phyloP scores from a whole-genome alignment of 1,140 invertebrate genomes.

The Drosophila murphyi region DNA sequence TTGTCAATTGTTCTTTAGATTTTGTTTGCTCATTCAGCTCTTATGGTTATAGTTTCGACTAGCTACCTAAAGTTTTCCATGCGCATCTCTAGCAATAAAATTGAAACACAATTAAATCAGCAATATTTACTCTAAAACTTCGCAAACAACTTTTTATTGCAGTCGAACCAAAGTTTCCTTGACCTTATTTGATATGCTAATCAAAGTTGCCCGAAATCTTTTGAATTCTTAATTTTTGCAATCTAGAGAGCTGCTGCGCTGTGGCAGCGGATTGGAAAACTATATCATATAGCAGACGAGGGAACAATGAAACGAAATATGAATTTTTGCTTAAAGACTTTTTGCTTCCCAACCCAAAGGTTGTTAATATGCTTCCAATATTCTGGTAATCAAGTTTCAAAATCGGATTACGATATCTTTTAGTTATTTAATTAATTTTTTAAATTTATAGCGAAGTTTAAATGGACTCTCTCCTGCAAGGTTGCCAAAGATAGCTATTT shows the following conservation, averaged over 20 bases:
- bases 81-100: not conserved
- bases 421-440: too few species aligned
- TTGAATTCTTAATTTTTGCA: not conserved
- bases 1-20: not conserved
- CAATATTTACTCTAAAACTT: not conserved
- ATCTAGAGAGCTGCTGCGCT: too few species aligned
- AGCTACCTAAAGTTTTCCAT: not conserved
- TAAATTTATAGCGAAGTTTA: too few species aligned
- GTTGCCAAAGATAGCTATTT: not conserved
- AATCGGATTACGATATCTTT: too few species aligned
- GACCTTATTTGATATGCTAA: constrained; percentile 3
- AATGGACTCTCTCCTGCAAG: too few species aligned
- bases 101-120: constrained; percentile 2
- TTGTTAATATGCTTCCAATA: too few species aligned
- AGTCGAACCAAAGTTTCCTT: not conserved
- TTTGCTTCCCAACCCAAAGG: too few species aligned
- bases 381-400: too few species aligned
- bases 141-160: not conserved
- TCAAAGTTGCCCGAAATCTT: not conserved
- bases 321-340: not conserved
- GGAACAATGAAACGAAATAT: too few species aligned
- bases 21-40: not conserved
- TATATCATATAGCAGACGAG: not conserved
- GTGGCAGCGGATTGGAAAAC: not conserved
- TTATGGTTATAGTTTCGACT: not conserved